These are phyloP conservation scores for Synanthedon vespiformis DNA, from an alignment of 2,888 invertebrate species.

Conservation along the genomic window DNA sequence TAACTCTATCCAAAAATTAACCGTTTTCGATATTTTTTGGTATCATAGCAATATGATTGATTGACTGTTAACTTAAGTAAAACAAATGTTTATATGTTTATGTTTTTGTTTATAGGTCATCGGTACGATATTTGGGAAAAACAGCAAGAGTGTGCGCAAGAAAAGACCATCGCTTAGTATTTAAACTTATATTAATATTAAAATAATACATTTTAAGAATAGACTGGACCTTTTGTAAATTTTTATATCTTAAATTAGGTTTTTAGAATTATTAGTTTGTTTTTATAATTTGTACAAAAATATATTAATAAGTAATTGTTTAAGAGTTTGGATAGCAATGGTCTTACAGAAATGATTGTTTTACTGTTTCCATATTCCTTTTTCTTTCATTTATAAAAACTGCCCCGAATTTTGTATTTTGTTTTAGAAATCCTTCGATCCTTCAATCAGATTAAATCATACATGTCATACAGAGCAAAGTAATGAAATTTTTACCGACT, in stretches of 20 bases:
- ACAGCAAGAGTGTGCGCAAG: constrained; percentile 80
- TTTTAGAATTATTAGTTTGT: neutral
- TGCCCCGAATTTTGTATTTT: too few relatives aligned
- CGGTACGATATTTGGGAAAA: constrained; percentile 84
- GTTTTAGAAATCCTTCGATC: too few relatives aligned
- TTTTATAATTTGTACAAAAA: neutral
- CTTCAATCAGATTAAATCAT: too few relatives aligned
- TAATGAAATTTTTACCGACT: too few relatives aligned
- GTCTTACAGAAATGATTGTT: too few relatives aligned
- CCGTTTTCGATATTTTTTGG: too few relatives aligned
- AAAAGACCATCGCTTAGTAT: constrained; percentile 83
- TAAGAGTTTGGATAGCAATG: too few relatives aligned
- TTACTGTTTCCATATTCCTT: too few relatives aligned
- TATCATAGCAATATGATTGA: neutral
- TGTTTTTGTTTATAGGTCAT: constrained; percentile 58
- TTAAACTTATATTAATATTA: constrained; percentile 44
- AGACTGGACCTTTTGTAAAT: constrained; percentile 43
- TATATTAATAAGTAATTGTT: neutral
- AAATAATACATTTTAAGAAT: constrained; percentile 18
- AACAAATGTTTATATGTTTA: neutral
- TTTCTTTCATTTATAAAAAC: too few relatives aligned
- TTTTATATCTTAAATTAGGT: constrained; percentile 6
- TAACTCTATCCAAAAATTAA: too few relatives aligned
- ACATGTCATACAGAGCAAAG: too few relatives aligned
- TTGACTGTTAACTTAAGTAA: neutral